A percentile compares a stretch with the other conserved stretches of the same genome.
These are phyloP conservation scores for Ochropleura leucogaster DNA, from an alignment of 2,888 invertebrate species.

Conservation along the genomic window DNA sequence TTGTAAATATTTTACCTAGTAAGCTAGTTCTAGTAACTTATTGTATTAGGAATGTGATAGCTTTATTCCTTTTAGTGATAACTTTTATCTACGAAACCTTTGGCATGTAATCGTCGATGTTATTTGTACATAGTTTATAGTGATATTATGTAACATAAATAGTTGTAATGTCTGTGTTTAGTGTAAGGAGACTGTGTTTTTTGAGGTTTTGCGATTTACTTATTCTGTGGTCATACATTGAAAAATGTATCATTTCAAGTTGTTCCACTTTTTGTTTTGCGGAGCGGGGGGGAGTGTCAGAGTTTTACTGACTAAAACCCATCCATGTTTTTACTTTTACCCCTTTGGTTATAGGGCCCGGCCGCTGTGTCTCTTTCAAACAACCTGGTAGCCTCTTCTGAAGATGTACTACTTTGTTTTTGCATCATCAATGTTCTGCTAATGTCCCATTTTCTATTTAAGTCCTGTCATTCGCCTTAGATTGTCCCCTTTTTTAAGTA, in stretches of 20 bases:
- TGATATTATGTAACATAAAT: slow-evolving; percentile 66
- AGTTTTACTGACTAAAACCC: too few species aligned
- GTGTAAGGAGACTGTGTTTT: slow-evolving; percentile 38
- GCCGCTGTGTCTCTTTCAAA: too few species aligned
- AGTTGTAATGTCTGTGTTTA: slow-evolving; percentile 49
- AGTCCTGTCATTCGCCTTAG: neutral
- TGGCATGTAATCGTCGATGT: slow-evolving; percentile 58
- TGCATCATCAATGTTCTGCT: neutral
- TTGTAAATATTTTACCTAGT: slow-evolving; percentile 74
- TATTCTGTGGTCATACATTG: neutral
- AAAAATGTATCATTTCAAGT: neutral
- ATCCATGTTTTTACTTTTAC: too few species aligned
- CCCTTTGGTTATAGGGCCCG: too few species aligned
- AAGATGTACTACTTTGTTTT: neutral
- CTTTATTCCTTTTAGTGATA: slow-evolving; percentile 78
- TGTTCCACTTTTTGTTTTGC: neutral
- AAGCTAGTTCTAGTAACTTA: slow-evolving; percentile 82
- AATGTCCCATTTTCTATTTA: neutral
- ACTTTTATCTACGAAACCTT: slow-evolving; percentile 56
- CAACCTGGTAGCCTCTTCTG: too few species aligned
- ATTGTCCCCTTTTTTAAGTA: neutral
- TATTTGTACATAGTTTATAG: slow-evolving; percentile 75
- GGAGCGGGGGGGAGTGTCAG: too few species aligned
- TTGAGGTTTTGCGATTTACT: slow-evolving; percentile 28
- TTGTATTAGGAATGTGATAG: slow-evolving; percentile 87